These are phyloP conservation scores for Nephila pilipes DNA, from an alignment of 1,140 invertebrate genomes.

Conservation along the genomic window DNA sequence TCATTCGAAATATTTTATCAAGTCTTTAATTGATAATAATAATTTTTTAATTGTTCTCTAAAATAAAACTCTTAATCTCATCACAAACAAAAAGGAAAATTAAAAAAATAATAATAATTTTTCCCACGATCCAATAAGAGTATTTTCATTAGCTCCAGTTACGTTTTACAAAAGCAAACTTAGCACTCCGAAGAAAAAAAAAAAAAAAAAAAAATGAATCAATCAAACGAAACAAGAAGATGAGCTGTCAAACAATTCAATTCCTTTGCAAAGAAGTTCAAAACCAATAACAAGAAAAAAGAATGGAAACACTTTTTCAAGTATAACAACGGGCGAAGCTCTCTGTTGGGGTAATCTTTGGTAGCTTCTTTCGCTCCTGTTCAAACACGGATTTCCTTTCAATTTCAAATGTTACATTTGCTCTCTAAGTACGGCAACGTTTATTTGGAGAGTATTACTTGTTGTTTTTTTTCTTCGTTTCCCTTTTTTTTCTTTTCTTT, in stretches of 20 bases:
- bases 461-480: not conserved
- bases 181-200: not conserved
- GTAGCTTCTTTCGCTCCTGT: constrained; percentile 53
- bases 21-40: too few species aligned
- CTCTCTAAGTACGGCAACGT: constrained; percentile 18
- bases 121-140: not conserved
- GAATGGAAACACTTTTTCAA: constrained; percentile 29
- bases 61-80: not conserved
- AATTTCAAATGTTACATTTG: constrained; percentile 52
- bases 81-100: not conserved
- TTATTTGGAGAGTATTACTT: constrained; percentile 43
- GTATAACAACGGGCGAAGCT: not conserved
- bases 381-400: constrained; percentile 75
- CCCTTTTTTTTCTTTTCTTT: not conserved
- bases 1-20: too few species aligned
- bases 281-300: constrained; percentile 24
- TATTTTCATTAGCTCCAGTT: not conserved
- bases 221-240: constrained; percentile 23
- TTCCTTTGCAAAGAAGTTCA: constrained; percentile 48
- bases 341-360: constrained; percentile 59
- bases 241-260: constrained; percentile 67
- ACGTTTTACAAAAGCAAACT: constrained; percentile 5
- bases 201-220: not conserved
- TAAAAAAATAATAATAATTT: not conserved
- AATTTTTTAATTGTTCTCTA: too few species aligned